Percentiles rank a stretch among this genome's conserved stretches.
phyloP scores from a whole-genome alignment of 2,888 invertebrate species.

The Caenorhabditis panamensis region DNA sequence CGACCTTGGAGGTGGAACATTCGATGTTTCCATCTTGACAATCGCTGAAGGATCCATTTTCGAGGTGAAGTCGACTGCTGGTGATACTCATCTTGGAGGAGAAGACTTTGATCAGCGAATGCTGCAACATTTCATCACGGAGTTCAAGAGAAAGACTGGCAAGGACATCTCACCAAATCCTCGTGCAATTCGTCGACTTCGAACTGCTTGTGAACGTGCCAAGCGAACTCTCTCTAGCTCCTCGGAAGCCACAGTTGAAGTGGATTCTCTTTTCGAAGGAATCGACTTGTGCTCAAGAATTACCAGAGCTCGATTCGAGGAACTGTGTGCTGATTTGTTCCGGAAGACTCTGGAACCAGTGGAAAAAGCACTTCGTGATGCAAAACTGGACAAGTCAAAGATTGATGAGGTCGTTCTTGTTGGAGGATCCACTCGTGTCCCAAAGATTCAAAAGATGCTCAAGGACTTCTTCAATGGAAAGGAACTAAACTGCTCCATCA shows the following conservation, averaged over 20 bases:
- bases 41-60: conserved; percentile 91
- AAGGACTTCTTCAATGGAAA: conserved; percentile 91
- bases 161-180: conserved; percentile 89
- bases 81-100: conserved; percentile 87
- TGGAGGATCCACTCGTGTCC: conserved; percentile 96
- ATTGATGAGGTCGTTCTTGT: conserved; percentile 84
- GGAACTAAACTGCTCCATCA: conserved; percentile 93
- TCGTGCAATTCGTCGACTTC: conserved; percentile 90
- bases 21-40: conserved; percentile 98
- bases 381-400: conserved; percentile 92
- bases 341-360: conserved; percentile 96
- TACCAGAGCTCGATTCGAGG: conserved; percentile 97
- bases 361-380: conserved; percentile 94
- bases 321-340: conserved; percentile 96
- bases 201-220: conserved; percentile 89
- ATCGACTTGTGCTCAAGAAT: conserved; percentile 96
- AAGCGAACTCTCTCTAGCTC: conserved; percentile 85
- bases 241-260: conserved; percentile 87
- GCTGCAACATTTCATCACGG: conserved; percentile 82
- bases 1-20: conserved; percentile 99
- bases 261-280: conserved; percentile 95
- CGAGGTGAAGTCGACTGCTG: conserved; percentile 92
- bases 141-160: conserved; percentile 86
- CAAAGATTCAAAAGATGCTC: conserved; percentile 95
- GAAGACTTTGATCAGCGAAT: too few species aligned